Percentiles rank a stretch among this genome's conserved stretches.
Conservation (phyloP, 2,888 invertebrate species). For the Iselma pallidipennis region DNA sequence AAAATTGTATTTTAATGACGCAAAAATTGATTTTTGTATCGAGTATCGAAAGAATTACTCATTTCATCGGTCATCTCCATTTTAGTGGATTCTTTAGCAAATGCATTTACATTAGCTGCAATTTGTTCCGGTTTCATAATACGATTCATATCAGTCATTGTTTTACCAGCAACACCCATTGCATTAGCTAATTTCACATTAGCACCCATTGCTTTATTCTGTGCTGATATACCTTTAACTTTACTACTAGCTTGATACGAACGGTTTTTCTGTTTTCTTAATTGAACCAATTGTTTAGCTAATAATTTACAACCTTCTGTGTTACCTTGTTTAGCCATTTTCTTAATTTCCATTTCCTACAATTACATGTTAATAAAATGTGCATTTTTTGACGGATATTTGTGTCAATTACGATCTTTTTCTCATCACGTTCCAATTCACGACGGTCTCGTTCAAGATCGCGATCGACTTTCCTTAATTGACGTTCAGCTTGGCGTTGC, state of each 20-base stretch:
- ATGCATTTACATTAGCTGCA: constrained; percentile 80
- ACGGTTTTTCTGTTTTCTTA: constrained; percentile 86
- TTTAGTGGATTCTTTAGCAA: constrained; percentile 80
- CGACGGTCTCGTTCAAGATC: constrained; percentile 83
- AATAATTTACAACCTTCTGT: constrained; percentile 80
- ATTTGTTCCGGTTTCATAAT: constrained; percentile 84
- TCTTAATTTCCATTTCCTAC: constrained; percentile 86
- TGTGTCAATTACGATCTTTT: constrained; percentile 72
- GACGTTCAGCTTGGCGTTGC: constrained; percentile 80
- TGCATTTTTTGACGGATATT: too few species aligned
- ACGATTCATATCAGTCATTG: constrained; percentile 88
- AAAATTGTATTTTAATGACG: constrained; percentile 25
- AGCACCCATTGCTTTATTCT: constrained; percentile 89
- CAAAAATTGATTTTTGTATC: not conserved
- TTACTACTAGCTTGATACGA: constrained; percentile 82
- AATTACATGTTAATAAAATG: constrained; percentile 20
- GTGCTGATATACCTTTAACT: constrained; percentile 75
- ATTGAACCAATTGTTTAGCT: constrained; percentile 86
- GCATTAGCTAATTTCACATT: constrained; percentile 85
- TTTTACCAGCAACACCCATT: constrained; percentile 86
- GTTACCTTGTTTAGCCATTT: constrained; percentile 85
- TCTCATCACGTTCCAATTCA: constrained; percentile 85
- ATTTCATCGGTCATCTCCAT: constrained; percentile 97
- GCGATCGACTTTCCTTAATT: constrained; percentile 76
- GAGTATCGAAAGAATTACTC: constrained; percentile 64